These are phyloP conservation scores for Gasterosteus aculeatus DNA, from an alignment of 2,113 vertebrate species.

Conservation along the genomic window DNA sequence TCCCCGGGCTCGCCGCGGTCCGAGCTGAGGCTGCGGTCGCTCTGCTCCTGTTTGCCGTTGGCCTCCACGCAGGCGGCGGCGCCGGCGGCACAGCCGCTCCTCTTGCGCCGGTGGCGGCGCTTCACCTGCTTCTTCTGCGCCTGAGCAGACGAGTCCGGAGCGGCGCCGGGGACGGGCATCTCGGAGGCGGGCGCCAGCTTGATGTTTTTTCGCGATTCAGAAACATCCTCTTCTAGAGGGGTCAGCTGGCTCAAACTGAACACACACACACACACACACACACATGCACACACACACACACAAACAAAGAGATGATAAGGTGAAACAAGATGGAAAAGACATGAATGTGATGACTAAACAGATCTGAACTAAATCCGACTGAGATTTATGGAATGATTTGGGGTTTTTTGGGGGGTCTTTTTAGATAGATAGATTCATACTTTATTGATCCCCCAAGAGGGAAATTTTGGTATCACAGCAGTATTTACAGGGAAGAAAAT, in stretches of 20 bases:
- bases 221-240: conserved; percentile 85
- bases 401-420: background rate
- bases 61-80: conserved; percentile 65
- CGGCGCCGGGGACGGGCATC: conserved; percentile 77
- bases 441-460: too few species aligned
- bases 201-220: conserved; percentile 68
- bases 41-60: conserved; percentile 58
- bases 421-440: background rate
- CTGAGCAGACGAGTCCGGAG: conserved; percentile 67
- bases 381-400: background rate
- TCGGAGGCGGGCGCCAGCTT: conserved; percentile 67
- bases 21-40: conserved; percentile 62
- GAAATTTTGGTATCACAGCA: too few species aligned
- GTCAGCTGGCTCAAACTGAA: conserved; percentile 83
- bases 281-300: conserved; percentile 51
- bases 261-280: conserved; percentile 79
- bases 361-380: background rate
- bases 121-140: conserved; percentile 86
- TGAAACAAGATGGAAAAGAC: conserved; percentile 43
- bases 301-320: conserved; percentile 37
- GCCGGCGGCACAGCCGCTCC: conserved; percentile 69
- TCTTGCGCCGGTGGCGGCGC: conserved; percentile 84
- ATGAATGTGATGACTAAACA: conserved; percentile 18
- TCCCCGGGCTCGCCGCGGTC: conserved; percentile 61
- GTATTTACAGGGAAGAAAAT: too few species aligned